Conservation (phyloP, 2,888 invertebrate genomes). For the Dicyrtomina minuta region DNA sequence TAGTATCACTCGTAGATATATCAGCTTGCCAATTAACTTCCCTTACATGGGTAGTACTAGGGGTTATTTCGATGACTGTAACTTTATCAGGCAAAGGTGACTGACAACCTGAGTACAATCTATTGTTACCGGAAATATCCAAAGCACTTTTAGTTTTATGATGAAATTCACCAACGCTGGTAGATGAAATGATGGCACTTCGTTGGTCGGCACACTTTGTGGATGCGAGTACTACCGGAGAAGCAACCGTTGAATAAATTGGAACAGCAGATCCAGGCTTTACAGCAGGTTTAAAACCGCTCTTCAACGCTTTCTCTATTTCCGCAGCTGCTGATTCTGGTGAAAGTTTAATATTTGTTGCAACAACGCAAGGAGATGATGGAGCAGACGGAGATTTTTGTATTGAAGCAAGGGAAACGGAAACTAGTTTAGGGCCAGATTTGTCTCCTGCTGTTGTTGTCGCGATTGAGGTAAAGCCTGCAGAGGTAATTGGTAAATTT, state of each 20-base stretch:
- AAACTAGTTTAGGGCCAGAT: not conserved
- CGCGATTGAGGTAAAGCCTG: not conserved
- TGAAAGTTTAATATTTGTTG: not conserved
- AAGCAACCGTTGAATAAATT: not conserved
- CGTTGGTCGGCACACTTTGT: not conserved
- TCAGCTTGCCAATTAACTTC: too few relatives aligned
- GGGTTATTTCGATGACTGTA: slow-evolving; percentile 4
- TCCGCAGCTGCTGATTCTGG: not conserved
- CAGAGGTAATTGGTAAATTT: not conserved
- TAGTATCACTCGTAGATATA: too few relatives aligned
- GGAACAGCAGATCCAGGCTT: not conserved
- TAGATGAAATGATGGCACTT: not conserved
- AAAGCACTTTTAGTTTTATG: too few relatives aligned
- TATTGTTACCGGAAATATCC: too few relatives aligned
- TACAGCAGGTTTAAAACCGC: not conserved
- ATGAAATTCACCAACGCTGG: not conserved
- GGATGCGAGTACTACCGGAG: not conserved
- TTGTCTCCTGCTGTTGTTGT: not conserved
- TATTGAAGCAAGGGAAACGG: not conserved
- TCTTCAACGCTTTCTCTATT: not conserved
- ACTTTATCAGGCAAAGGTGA: not conserved
- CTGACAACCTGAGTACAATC: too few relatives aligned
- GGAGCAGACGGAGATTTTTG: not conserved
- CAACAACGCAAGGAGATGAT: not conserved
- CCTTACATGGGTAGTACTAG: not conserved